phyloP scores from a whole-genome alignment of 2,797 vertebrate species.

The Spizella passerina region DNA sequence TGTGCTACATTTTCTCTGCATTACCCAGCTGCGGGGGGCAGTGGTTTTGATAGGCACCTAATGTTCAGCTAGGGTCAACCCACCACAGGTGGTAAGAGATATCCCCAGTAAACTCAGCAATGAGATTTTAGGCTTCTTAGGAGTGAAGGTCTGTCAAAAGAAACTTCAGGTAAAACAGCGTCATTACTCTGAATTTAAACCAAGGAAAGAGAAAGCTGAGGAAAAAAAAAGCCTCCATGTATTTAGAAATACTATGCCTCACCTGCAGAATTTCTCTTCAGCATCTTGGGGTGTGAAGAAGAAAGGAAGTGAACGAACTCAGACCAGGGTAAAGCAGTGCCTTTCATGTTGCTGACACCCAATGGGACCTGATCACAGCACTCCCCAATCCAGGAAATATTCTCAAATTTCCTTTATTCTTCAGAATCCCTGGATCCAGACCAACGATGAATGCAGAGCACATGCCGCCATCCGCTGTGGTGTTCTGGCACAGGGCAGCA shows the following conservation, averaged over 20 bases:
- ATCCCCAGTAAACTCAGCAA: neutral
- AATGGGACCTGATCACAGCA: neutral
- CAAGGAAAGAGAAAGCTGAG: neutral
- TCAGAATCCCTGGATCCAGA: slow-evolving; percentile 8
- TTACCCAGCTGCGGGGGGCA: neutral
- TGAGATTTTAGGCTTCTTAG: neutral
- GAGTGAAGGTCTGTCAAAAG: neutral
- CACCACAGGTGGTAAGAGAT: neutral
- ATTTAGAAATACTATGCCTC: neutral
- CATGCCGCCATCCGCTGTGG: neutral
- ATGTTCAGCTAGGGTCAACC: neutral
- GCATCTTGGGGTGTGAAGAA: neutral
- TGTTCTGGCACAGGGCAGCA: slow-evolving; percentile 44
- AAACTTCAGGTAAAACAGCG: neutral
- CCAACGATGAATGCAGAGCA: neutral
- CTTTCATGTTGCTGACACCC: neutral
- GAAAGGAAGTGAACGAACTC: neutral
- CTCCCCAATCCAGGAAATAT: neutral
- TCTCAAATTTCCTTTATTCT: slow-evolving; percentile 7
- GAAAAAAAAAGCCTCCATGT: neutral
- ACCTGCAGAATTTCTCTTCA: neutral
- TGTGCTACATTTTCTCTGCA: neutral
- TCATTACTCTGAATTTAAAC: neutral
- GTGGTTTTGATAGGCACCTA: neutral
- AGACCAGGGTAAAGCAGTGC: neutral